Conservation (phyloP, 2,113 vertebrate genomes). For the Dicrurus megarhynchus region DNA sequence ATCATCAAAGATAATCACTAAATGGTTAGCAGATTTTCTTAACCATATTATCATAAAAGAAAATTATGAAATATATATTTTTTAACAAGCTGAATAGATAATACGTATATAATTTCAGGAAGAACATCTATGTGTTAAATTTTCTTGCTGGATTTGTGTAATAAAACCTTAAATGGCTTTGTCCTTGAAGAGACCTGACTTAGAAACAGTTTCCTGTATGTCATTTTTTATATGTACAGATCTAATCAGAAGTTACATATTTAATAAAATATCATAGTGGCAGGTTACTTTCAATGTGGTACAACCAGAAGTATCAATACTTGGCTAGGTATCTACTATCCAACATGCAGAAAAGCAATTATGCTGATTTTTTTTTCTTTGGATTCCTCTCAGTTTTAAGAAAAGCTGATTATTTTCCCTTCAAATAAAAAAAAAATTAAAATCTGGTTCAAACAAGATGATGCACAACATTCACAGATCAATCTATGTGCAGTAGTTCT, state of each 20-base stretch:
- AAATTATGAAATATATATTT: not conserved
- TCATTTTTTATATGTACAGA: not conserved
- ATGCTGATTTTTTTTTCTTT: not conserved
- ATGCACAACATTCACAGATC: not conserved
- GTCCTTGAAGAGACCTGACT: not conserved
- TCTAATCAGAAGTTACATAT: not conserved
- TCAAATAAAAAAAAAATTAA: not conserved
- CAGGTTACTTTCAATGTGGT: not conserved
- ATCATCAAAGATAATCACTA: not conserved
- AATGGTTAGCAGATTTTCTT: not conserved
- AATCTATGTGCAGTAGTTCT: rapidly evolving
- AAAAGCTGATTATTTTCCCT: not conserved
- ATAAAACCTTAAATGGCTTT: not conserved
- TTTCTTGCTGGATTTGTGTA: not conserved
- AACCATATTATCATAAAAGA: not conserved
- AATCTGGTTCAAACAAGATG: not conserved
- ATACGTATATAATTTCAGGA: not conserved
- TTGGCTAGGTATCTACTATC: not conserved
- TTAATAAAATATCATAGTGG: not conserved
- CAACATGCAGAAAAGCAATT: not conserved
- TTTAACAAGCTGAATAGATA: not conserved
- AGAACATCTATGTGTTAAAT: not conserved
- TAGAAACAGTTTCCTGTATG: too few relatives aligned
- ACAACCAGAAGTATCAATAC: not conserved
- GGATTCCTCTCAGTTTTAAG: not conserved